Evolutionary conservation across 2,797 vertebrate genomes (phyloP).

Genomic region (Bradypodion pumilum): DNA sequence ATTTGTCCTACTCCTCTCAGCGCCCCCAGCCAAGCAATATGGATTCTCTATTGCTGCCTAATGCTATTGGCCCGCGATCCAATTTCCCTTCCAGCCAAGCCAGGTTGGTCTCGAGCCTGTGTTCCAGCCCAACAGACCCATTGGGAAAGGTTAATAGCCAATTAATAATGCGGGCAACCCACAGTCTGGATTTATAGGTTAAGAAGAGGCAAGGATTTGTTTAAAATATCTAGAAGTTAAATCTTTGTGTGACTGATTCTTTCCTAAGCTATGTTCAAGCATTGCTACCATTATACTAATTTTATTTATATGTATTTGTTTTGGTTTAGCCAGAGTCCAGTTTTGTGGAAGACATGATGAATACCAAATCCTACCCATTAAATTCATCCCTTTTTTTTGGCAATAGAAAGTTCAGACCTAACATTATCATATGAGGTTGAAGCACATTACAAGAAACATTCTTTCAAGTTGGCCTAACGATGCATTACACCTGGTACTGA

Average conservation of each 20-base stretch:
- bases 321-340: constrained; percentile 23
- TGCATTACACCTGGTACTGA: background rate
- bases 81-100: no score
- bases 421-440: fast-evolving
- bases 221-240: background rate
- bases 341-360: background rate
- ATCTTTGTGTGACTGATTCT: background rate
- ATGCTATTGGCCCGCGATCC: no score
- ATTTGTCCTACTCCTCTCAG: no score
- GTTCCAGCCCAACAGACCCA: no score
- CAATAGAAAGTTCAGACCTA: background rate
- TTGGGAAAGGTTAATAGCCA: no score
- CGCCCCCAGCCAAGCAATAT: no score
- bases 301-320: background rate
- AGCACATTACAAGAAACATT: background rate
- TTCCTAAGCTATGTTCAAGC: background rate
- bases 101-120: no score
- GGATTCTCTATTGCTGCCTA: no score
- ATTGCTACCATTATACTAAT: background rate
- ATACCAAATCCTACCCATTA: background rate
- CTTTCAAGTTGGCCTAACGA: constrained; percentile 24
- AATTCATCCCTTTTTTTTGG: no score
- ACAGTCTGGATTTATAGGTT: no score
- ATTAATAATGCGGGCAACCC: no score
- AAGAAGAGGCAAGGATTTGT: background rate